These are phyloP conservation scores for Rhopalosiphum padi DNA, from an alignment of 1,140 invertebrate genomes.

Conservation along the genomic window DNA sequence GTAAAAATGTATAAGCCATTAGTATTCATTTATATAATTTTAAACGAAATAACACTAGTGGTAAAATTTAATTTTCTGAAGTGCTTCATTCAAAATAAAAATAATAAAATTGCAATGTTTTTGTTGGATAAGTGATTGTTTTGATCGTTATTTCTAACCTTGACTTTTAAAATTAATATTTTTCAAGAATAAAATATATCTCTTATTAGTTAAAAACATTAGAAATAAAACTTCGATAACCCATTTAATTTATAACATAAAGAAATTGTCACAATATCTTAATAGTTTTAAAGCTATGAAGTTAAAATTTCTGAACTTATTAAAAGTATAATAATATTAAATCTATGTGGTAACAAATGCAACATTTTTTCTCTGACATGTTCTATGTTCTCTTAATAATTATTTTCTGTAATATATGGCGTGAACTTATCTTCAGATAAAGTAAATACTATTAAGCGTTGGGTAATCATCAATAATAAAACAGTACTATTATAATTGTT, in stretches of 20 bases:
- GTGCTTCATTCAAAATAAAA: neutral
- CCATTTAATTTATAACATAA: neutral
- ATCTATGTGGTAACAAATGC: neutral
- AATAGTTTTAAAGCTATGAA: neutral
- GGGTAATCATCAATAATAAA: neutral
- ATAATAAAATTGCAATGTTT: neutral
- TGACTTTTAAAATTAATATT: neutral
- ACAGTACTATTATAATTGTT: neutral
- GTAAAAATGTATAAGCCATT: neutral
- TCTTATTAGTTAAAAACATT: neutral
- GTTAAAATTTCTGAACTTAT: neutral
- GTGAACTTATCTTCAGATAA: neutral
- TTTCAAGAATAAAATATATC: slow-evolving; percentile 2
- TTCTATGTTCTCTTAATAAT: neutral
- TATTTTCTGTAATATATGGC: neutral
- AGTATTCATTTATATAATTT: neutral
- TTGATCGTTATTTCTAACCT: neutral
- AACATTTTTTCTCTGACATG: neutral
- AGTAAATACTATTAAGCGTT: no score
- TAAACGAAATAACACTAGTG: neutral
- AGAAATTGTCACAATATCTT: neutral
- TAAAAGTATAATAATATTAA: neutral
- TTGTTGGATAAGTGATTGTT: neutral
- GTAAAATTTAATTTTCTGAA: neutral
- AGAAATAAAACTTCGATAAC: neutral